Evolutionary conservation across 2,797 vertebrate species (phyloP), one percentile per base, ranked within the genome.

Genomic region (Sebastes vulpes): DNA sequence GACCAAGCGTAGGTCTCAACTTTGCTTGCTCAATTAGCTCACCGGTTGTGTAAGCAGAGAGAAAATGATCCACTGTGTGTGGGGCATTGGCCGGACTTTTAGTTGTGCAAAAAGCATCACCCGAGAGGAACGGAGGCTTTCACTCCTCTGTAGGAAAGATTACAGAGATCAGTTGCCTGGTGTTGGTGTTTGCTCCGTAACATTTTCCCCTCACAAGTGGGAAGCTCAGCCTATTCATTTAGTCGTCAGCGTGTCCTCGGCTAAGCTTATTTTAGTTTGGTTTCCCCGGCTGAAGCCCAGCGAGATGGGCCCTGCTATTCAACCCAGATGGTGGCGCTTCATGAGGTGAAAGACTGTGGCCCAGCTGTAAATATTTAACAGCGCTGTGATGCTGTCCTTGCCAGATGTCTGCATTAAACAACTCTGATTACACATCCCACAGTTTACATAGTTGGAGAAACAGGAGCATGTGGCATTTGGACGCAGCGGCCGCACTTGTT

Each of bases 371-470:
- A 94, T 95, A 94, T 95, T 96, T 96, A 96, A 93, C 90, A 80
- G 89, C 56, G 81, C 94, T 94, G 90, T 94, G 92, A 94, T 95
- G 88, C 94, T 92, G 94, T 94, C 93, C 85, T 76, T 83, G 85
- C 95, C 96, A 96, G 95, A 96, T 96, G 95, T 95, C 92, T 93
- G 93, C 90, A 94, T 95, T 96, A 96, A 96, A 96, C 95, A 96
- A 95, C 94, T 95, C 93, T 96, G 96, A 96, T 96, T 96, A 96
- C 95, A 94, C 93, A 95, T 93, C 93, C 95, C 95, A 91, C 95
- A 96, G 95, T 96, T 96, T 96, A 95, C 95, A 96, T 95, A 94
- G 95, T 95, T 93, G 93, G 84, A 95, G 95, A 95, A 96, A 96
- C 96, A 89, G 96, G 94, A 96, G 95, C 95, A 94, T 95, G 93